These are phyloP conservation scores for Porites evermanni DNA, from an alignment of 92 coral and sea anemone genomes.

Conservation along the genomic window DNA sequence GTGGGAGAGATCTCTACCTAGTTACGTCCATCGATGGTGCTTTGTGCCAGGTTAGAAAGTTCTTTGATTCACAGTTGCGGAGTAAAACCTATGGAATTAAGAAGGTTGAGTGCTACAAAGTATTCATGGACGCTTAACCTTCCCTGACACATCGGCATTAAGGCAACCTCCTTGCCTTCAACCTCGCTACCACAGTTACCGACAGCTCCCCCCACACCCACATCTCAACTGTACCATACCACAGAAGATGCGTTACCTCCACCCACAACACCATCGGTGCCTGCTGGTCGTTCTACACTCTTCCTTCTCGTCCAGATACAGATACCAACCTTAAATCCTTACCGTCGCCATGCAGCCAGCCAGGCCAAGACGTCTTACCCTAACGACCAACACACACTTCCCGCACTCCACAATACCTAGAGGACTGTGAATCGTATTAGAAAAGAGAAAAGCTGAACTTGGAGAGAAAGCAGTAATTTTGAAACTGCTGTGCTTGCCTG, in stretches of 20 bases:
- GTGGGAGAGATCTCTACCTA: neutral
- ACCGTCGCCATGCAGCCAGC: neutral
- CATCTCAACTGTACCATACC: neutral
- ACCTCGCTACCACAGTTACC: neutral
- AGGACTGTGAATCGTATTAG: too few species aligned
- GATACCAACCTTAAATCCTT: neutral
- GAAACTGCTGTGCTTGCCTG: too few species aligned
- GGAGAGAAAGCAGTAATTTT: too few species aligned
- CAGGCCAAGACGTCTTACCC: too few species aligned
- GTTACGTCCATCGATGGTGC: neutral
- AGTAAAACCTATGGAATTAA: too few species aligned
- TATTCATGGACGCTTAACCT: too few species aligned
- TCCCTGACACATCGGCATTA: neutral
- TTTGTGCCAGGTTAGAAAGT: neutral
- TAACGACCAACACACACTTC: too few species aligned
- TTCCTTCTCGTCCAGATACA: neutral
- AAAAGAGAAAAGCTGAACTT: too few species aligned
- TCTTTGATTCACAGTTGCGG: too few species aligned
- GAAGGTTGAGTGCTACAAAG: too few species aligned
- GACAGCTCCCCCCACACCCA: neutral
- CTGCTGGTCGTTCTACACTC: neutral
- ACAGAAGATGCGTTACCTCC: neutral
- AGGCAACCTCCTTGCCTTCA: neutral
- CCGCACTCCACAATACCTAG: too few species aligned
- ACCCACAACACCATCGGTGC: neutral